These are phyloP conservation scores for Corythaixoides concolor DNA, from an alignment of 2,113 vertebrate species.

Conservation along the genomic window DNA sequence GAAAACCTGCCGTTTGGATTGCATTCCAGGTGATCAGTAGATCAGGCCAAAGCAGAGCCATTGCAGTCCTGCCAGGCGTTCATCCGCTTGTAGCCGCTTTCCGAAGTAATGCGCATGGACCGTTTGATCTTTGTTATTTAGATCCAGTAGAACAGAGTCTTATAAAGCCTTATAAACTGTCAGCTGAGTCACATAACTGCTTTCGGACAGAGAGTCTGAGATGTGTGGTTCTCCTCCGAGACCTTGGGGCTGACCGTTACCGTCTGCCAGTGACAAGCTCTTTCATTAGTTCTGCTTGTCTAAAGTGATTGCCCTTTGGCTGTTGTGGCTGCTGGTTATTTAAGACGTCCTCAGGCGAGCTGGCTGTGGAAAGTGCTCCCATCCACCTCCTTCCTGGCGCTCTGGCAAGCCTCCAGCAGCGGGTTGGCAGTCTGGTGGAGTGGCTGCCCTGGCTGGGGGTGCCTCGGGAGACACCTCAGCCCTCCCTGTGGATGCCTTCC, in stretches of 20 bases:
- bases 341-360: not conserved
- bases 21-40: not conserved
- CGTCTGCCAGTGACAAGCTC: not conserved
- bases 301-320: not conserved
- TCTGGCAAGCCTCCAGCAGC: not conserved
- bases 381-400: not conserved
- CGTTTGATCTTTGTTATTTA: not conserved
- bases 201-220: not conserved
- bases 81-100: not conserved
- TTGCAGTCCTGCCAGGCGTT: accelerated
- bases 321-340: not conserved
- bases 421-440: not conserved
- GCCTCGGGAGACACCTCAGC: not conserved
- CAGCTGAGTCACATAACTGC: not conserved
- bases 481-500: accelerated
- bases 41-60: not conserved
- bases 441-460: not conserved
- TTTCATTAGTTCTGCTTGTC: constrained; percentile 29
- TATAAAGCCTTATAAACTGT: not conserved
- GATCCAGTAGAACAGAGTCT: not conserved
- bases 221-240: not conserved
- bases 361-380: not conserved
- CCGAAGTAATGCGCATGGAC: not conserved
- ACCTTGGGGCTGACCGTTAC: not conserved
- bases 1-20: not conserved